Base-by-base conservation (phyloP, 2,113 vertebrate genomes). In the Chelonoidis abingdonii region DNA sequence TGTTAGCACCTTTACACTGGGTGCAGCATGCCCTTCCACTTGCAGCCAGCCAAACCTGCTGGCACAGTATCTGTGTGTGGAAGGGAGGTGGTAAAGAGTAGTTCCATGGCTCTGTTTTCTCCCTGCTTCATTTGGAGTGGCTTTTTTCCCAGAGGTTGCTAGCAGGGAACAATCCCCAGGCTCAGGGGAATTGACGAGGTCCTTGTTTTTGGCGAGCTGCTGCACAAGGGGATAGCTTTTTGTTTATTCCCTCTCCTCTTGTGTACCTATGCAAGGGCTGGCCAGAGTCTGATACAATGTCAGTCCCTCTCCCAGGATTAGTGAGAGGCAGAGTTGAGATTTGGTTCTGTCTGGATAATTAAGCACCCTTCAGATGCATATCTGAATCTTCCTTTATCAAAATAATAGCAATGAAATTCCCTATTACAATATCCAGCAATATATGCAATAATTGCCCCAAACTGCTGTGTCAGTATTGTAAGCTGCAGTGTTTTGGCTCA, bases 191-290 rank as follows among this genome's bases (percentile, higher is more conserved):
- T 92, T 76, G 8, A 17, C n/a, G n/a, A 54, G 52, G 25, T 93
- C 13, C 69, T 29, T 85, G 53, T 78, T 57, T 72, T 53, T 87
- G 86, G 24, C 49, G 78, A 59, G 12, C 4, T 91, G 3, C 14
- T 65, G 94, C 50, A 10, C 0, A 0, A 81, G 35, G 82, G 59
- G 52, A 49, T 85, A 72, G 12, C 0, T 0, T 47, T 38, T 86
- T 79, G n/a, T 31, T 2, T 31, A 50, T 93, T 93, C 38, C 38
- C 6, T 3, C 3, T 80, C 62, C 10, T 31, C 65, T 54, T 31
- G 12, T 0, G 1, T 19, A 53, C 24, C 17, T 11, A 5, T 62
- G 56, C 8, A 14, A 41, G 9, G 12, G 8, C 84, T 88, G 49
- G 83, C 38, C 80, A 57, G 57, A 89, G n/a, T 12, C 6, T 21